These are phyloP conservation scores for Onchidella celtica DNA, from an alignment of 2,888 invertebrate species.

Conservation along the genomic window DNA sequence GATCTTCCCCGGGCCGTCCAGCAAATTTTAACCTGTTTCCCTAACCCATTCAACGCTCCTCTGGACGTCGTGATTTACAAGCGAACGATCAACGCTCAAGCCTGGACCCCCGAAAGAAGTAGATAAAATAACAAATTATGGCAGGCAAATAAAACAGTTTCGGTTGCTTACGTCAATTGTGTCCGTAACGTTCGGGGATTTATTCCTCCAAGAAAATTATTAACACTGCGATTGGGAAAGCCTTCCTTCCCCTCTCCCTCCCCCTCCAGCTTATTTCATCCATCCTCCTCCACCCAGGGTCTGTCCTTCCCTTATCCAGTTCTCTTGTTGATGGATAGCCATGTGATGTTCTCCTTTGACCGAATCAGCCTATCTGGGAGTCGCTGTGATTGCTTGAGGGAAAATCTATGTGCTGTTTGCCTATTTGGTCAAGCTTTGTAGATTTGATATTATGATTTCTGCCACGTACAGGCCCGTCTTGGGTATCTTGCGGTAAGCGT, in stretches of 20 bases:
- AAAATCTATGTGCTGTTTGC: conserved; percentile 26
- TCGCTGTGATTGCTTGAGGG: conserved; percentile 8
- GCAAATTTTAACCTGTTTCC: background rate
- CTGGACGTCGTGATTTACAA: conserved; percentile 11
- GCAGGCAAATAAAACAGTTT: conserved; percentile 20
- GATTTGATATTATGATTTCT: background rate
- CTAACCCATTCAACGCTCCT: conserved; percentile 1
- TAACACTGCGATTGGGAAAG: conserved; percentile 19
- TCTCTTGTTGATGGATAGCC: conserved; percentile 35
- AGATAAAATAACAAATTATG: conserved; percentile 25
- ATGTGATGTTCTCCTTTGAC: background rate
- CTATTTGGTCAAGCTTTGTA: background rate
- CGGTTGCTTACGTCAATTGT: conserved; percentile 30
- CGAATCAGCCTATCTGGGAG: background rate
- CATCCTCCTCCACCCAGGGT: too few species aligned
- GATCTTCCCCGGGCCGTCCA: background rate
- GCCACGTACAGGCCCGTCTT: background rate
- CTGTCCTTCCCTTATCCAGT: too few species aligned
- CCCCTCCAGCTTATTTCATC: too few species aligned
- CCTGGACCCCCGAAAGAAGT: background rate
- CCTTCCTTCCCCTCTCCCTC: background rate
- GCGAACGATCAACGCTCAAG: background rate
- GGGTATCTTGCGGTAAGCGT: background rate
- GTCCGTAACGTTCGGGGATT: background rate
- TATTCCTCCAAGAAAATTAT: conserved; percentile 22